Evolutionary conservation across 2,797 vertebrate genomes (phyloP).

Genomic region (Spea hammondii): DNA sequence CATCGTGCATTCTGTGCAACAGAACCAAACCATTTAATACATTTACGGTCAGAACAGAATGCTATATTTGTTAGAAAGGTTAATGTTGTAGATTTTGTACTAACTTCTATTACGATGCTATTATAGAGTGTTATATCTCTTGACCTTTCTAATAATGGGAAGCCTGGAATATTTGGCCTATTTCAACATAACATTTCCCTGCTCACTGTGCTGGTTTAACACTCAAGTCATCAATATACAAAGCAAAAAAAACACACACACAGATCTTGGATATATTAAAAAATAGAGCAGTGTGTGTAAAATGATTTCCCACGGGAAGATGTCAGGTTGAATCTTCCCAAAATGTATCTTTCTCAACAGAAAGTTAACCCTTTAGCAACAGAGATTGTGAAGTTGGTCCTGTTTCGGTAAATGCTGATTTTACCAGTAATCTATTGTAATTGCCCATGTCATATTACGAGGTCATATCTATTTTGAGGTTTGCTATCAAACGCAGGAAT

Average conservation of each 20-base stretch:
- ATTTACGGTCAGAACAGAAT: background rate
- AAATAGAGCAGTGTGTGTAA: slow-evolving; percentile 14
- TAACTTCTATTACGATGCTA: background rate
- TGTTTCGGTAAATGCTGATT: too few relatives aligned
- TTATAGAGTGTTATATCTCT: background rate
- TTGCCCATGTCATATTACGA: too few relatives aligned
- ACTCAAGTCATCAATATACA: background rate
- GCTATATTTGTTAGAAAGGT: background rate
- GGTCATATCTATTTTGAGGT: too few relatives aligned
- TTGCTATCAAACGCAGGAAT: too few relatives aligned
- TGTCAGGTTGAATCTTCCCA: slow-evolving; percentile 12
- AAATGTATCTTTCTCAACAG: slow-evolving; percentile 22
- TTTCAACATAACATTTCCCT: background rate
- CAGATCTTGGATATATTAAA: slow-evolving; percentile 24
- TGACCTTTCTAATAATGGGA: slow-evolving; percentile 8
- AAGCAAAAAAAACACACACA: background rate
- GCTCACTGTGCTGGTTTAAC: slow-evolving; percentile 8
- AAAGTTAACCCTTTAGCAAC: slow-evolving; percentile 12
- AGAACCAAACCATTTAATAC: background rate
- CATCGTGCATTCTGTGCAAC: background rate
- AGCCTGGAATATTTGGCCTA: slow-evolving; percentile 5
- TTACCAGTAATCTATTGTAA: too few relatives aligned
- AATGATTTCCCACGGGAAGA: slow-evolving; percentile 40
- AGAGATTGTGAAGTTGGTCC: background rate
- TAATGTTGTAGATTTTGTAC: background rate